These are phyloP conservation scores for Orthosia incerta DNA, from an alignment of 2,888 invertebrate genomes.

Conservation along the genomic window DNA sequence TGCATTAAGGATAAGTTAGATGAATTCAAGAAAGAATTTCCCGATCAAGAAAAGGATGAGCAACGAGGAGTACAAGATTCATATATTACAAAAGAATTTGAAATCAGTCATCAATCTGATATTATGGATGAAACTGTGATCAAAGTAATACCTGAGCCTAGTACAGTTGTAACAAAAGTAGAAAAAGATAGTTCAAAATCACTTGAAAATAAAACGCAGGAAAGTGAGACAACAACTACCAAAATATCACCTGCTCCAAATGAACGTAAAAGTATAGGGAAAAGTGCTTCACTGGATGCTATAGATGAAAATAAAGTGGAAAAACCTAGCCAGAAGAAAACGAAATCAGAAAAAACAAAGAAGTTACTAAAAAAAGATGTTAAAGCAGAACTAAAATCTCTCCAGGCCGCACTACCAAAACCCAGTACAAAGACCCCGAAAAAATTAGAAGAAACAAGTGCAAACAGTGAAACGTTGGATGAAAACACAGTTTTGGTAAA, in stretches of 20 bases:
- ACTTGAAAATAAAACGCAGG: conserved; percentile 10
- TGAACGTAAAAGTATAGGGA: conserved; percentile 49
- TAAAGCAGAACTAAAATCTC: conserved; percentile 25
- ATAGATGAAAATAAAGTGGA: conserved; percentile 54
- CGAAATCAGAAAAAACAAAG: conserved; percentile 63
- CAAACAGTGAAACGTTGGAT: conserved; percentile 3
- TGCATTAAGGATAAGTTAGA: background rate
- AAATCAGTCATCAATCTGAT: background rate
- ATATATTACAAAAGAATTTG: background rate
- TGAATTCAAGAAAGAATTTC: background rate
- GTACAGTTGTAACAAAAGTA: background rate
- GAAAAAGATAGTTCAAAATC: conserved; percentile 13
- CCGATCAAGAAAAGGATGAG: conserved; percentile 7
- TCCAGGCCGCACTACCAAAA: conserved; percentile 41
- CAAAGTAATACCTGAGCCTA: conserved; percentile 9
- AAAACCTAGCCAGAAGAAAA: conserved; percentile 51
- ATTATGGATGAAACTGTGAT: conserved; percentile 1
- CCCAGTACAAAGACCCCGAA: conserved; percentile 5
- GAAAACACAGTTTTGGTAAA: background rate
- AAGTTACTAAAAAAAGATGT: conserved; percentile 35
- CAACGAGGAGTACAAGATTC: background rate
- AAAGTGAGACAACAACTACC: background rate
- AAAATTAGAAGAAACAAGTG: conserved; percentile 11
- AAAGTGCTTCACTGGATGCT: conserved; percentile 62
- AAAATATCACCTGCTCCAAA: conserved; percentile 11